These are phyloP conservation scores for Stichodactyla helianthus DNA, from an alignment of 64 coral and sea anemone genomes.

Conservation along the genomic window DNA sequence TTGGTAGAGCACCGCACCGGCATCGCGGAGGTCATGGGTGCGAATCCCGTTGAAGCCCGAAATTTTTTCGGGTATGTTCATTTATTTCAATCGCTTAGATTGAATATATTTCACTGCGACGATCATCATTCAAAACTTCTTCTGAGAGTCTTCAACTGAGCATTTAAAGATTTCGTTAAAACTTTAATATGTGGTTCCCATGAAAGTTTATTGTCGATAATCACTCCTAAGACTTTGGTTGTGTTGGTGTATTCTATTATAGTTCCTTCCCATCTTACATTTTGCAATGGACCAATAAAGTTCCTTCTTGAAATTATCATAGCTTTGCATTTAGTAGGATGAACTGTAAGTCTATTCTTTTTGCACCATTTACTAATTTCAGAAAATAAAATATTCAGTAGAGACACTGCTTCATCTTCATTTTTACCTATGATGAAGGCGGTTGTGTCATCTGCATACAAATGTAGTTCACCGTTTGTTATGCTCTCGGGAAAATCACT, in stretches of 20 bases:
- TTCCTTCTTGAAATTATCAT: constrained; percentile 18
- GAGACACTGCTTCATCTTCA: background rate
- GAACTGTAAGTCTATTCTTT: constrained; percentile 9
- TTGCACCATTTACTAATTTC: constrained; percentile 18
- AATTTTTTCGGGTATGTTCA: too few relatives aligned
- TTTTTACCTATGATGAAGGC: constrained; percentile 9
- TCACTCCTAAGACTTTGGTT: constrained; percentile 11
- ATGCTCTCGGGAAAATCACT: constrained; percentile 42
- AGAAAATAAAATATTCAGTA: constrained; percentile 11
- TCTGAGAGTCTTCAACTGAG: background rate
- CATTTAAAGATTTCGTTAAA: background rate
- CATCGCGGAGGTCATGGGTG: too few relatives aligned
- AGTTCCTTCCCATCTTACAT: background rate
- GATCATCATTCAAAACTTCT: too few relatives aligned
- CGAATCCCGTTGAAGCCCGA: too few relatives aligned
- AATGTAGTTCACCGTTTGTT: background rate
- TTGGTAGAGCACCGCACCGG: too few relatives aligned
- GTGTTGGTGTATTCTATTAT: background rate
- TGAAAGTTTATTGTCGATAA: background rate
- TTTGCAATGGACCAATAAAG: constrained; percentile 21
- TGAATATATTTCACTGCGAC: too few relatives aligned
- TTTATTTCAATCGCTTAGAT: too few relatives aligned
- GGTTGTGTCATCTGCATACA: constrained; percentile 58
- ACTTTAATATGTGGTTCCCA: constrained; percentile 11
- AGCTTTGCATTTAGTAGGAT: constrained; percentile 5